phyloP scores from a whole-genome alignment of 2,113 vertebrate species.

The Ammodytes marinus region DNA sequence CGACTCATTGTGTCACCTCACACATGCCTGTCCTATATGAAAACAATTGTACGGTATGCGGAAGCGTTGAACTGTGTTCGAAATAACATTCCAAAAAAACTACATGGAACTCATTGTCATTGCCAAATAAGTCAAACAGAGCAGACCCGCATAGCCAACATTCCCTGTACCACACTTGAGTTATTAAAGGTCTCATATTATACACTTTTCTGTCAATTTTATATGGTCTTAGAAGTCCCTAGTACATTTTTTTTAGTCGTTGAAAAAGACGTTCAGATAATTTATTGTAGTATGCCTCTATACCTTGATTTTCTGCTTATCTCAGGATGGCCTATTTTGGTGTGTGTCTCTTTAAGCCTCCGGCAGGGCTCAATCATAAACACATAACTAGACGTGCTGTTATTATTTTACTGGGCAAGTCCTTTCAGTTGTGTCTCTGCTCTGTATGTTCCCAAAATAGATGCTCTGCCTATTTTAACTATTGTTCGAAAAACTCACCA shows the following conservation, averaged over 20 bases:
- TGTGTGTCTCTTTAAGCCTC: background rate
- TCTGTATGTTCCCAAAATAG: constrained; percentile 55
- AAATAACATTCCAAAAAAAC: background rate
- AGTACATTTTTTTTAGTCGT: too few relatives aligned
- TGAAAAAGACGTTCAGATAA: too few relatives aligned
- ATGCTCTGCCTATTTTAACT: background rate
- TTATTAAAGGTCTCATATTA: too few relatives aligned
- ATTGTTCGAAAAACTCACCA: constrained; percentile 42
- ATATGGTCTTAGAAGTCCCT: too few relatives aligned
- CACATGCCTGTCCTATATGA: background rate
- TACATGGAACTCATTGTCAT: too few relatives aligned
- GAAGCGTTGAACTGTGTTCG: background rate
- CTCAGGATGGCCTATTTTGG: too few relatives aligned
- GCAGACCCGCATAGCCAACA: background rate
- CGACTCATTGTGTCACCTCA: background rate
- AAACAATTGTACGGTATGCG: background rate
- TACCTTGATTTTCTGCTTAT: too few relatives aligned
- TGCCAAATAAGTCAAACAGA: background rate
- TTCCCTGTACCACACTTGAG: background rate
- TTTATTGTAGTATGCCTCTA: too few relatives aligned
- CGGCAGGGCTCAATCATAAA: constrained; percentile 1
- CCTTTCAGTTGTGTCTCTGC: background rate
- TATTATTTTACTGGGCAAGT: background rate
- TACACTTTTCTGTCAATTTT: too few relatives aligned
- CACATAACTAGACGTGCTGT: background rate